These are phyloP conservation scores for Champsocephalus esox DNA, from an alignment of 2,797 vertebrate species.

Conservation along the genomic window DNA sequence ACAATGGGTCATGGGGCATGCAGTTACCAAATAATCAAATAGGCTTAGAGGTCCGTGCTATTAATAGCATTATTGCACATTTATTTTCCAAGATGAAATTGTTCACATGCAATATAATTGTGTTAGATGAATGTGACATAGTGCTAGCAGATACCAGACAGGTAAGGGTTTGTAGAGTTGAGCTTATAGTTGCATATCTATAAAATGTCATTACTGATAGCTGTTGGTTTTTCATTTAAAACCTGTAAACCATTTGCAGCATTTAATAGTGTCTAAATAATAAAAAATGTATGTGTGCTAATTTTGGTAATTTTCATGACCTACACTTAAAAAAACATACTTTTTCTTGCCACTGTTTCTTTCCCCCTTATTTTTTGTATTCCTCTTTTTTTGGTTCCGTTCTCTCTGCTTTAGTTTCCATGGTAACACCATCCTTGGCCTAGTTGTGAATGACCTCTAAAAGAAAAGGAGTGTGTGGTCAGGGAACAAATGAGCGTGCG, in stretches of 20 bases:
- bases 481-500: constrained; percentile 50
- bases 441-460: constrained; percentile 80
- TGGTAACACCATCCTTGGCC: constrained; percentile 79
- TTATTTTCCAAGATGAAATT: neutral
- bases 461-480: constrained; percentile 61
- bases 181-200: neutral
- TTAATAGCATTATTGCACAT: constrained; percentile 2
- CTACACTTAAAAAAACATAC: constrained; percentile 7
- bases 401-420: constrained; percentile 75
- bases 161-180: neutral
- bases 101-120: neutral
- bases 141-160: neutral
- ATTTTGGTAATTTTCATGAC: constrained; percentile 11
- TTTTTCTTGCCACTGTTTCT: constrained; percentile 16
- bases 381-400: constrained; percentile 54
- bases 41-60: neutral
- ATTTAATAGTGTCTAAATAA: neutral
- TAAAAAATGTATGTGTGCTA: neutral
- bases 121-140: neutral
- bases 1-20: constrained; percentile 28
- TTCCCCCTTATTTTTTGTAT: constrained; percentile 25
- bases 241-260: neutral
- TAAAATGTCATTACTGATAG: neutral
- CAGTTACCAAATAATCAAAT: constrained; percentile 33
- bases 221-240: constrained; percentile 1